Conservation (phyloP, 2,797 vertebrate species). For the Neosalanx taihuensis region DNA sequence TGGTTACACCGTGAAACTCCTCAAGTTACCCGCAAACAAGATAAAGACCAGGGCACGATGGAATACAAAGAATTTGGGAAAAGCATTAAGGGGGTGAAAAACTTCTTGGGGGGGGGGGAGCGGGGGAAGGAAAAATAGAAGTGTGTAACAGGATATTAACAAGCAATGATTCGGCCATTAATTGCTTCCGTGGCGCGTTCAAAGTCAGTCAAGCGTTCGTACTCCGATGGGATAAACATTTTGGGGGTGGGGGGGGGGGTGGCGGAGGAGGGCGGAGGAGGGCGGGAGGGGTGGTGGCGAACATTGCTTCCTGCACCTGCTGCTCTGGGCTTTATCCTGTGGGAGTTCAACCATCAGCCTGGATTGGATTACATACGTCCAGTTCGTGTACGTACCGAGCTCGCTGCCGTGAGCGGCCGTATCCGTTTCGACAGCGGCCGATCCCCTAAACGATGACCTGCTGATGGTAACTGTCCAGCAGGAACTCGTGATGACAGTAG, state of each 20-base stretch:
- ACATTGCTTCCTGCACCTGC: constrained; percentile 55
- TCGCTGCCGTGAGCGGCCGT: constrained; percentile 47
- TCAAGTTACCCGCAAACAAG: background rate
- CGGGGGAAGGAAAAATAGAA: background rate
- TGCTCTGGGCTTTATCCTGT: constrained; percentile 46
- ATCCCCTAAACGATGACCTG: background rate
- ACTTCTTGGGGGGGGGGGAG: background rate
- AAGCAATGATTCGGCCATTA: constrained; percentile 32
- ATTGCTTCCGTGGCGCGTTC: constrained; percentile 56
- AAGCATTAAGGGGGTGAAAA: background rate
- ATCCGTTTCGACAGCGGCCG: constrained; percentile 44
- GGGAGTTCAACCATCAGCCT: constrained; percentile 55
- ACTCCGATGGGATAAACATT: constrained; percentile 43
- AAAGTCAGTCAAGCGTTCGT: constrained; percentile 29
- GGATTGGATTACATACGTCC: constrained; percentile 45
- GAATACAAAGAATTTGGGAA: background rate
- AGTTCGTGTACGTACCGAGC: background rate
- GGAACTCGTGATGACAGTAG: background rate
- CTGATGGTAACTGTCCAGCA: background rate
- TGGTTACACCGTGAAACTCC: background rate
- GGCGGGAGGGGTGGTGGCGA: background rate
- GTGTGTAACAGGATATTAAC: constrained; percentile 4
- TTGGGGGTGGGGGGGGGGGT: background rate
- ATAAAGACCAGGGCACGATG: background rate
- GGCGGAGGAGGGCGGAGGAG: background rate